These are phyloP conservation scores for Micrasema longulum DNA, from an alignment of 1,140 invertebrate species.

Conservation along the genomic window DNA sequence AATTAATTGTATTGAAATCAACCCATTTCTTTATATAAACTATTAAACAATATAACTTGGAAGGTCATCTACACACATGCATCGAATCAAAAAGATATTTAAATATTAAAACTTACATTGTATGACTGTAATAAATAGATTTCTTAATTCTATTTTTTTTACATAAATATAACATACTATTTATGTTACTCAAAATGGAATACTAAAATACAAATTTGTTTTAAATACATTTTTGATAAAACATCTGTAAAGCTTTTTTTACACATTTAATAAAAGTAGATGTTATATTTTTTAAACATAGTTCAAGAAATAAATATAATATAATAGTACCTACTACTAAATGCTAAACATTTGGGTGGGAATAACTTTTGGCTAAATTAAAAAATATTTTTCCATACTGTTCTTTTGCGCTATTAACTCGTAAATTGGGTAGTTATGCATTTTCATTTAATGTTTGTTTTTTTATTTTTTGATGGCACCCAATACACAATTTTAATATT, in stretches of 20 bases:
- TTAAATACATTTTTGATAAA: slow-evolving; percentile 24
- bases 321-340: slow-evolving; percentile 12
- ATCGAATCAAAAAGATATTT: neutral
- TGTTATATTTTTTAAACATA: slow-evolving; percentile 10
- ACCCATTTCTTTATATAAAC: neutral
- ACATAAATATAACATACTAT: slow-evolving; percentile 2
- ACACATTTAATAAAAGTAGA: slow-evolving; percentile 28
- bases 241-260: slow-evolving; percentile 29
- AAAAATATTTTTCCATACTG: no score
- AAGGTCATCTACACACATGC: slow-evolving; percentile 6
- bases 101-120: slow-evolving; percentile 18
- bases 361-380: slow-evolving; percentile 9
- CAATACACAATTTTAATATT: slow-evolving; percentile 3
- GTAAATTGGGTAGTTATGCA: no score
- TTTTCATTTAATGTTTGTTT: no score
- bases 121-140: slow-evolving; percentile 37
- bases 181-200: neutral
- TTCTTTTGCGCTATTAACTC: no score
- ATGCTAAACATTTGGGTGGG: slow-evolving; percentile 6
- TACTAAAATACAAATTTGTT: neutral
- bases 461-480: slow-evolving; percentile 4
- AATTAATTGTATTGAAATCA: no score
- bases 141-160: slow-evolving; percentile 22
- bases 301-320: slow-evolving; percentile 18
- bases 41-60: slow-evolving; percentile 11